Conservation (phyloP, 2,888 invertebrate species). For the Agrilus cyanescens region DNA sequence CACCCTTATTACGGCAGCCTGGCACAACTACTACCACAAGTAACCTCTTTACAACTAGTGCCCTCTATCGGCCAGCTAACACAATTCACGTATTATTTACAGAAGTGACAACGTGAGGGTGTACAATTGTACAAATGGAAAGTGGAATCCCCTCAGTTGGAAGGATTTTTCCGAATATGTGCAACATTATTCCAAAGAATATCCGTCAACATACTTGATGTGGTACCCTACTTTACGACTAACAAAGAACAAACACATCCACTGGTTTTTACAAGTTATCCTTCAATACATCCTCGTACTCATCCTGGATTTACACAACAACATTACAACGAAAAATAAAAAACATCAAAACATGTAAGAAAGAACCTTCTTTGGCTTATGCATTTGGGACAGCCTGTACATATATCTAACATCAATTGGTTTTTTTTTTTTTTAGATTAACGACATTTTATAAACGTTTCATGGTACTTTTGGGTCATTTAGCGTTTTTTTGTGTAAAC, state of each 20-base stretch:
- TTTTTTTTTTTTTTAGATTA: too few relatives aligned
- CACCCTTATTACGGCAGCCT: conserved; percentile 73
- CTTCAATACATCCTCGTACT: conserved; percentile 80
- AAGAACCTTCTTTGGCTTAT: too few relatives aligned
- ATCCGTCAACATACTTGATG: conserved; percentile 74
- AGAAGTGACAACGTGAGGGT: conserved; percentile 48
- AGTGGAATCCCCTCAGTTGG: conserved; percentile 79
- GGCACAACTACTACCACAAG: conserved; percentile 36
- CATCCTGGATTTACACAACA: conserved; percentile 60
- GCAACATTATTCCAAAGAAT: conserved; percentile 60
- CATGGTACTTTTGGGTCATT: conserved; percentile 72
- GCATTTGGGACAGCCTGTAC: too few relatives aligned
- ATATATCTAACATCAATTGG: too few relatives aligned
- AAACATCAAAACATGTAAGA: too few relatives aligned
- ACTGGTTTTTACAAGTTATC: conserved; percentile 60
- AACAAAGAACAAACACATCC: conserved; percentile 57
- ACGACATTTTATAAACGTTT: too few relatives aligned
- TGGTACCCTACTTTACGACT: conserved; percentile 76
- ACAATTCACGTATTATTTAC: conserved; percentile 14
- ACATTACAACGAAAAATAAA: conserved; percentile 64
- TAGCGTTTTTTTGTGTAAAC: conserved; percentile 41
- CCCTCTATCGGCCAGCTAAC: too few relatives aligned
- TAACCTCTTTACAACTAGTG: too few relatives aligned
- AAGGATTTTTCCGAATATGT: conserved; percentile 62
- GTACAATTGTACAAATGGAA: conserved; percentile 87